Percentiles rank a stretch among this genome's conserved stretches.
phyloP scores from a whole-genome alignment of 2,888 invertebrate species.

The Scotopteryx bipunctaria region DNA sequence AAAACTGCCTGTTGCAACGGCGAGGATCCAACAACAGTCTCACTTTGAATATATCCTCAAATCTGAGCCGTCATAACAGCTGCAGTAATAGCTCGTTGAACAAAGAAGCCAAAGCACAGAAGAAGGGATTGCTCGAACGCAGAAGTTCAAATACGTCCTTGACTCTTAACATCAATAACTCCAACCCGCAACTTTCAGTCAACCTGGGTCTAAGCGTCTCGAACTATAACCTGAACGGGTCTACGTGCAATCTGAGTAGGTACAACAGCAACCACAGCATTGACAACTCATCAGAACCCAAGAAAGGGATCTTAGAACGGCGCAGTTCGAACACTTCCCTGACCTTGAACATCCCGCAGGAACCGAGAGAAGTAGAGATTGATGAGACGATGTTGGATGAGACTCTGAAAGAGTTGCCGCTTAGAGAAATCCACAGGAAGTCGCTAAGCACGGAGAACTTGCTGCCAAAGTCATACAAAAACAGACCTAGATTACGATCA shows the following conservation, averaged over 20 bases:
- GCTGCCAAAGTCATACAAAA: slow-evolving; percentile 77
- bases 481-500: slow-evolving; percentile 60
- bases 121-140: slow-evolving; percentile 90
- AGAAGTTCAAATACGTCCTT: slow-evolving; percentile 96
- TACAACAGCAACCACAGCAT: slow-evolving; percentile 79
- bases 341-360: slow-evolving; percentile 84
- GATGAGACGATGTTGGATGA: slow-evolving; percentile 67
- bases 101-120: slow-evolving; percentile 72
- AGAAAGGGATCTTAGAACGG: slow-evolving; percentile 88
- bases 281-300: slow-evolving; percentile 65
- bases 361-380: slow-evolving; percentile 75
- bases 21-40: slow-evolving; percentile 94
- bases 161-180: slow-evolving; percentile 87
- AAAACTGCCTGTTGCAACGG: slow-evolving; percentile 89
- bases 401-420: slow-evolving; percentile 65
- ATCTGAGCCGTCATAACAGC: slow-evolving; percentile 81
- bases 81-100: slow-evolving; percentile 83
- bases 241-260: slow-evolving; percentile 75
- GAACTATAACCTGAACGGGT: slow-evolving; percentile 79
- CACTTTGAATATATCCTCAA: slow-evolving; percentile 88
- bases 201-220: slow-evolving; percentile 77
- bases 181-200: slow-evolving; percentile 74
- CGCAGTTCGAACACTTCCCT: slow-evolving; percentile 93
- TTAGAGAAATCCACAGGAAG: slow-evolving; percentile 76
- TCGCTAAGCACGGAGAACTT: slow-evolving; percentile 85